A percentile compares a stretch with the other conserved stretches of the same genome.
Conservation (phyloP, 2,113 vertebrate genomes). For the Malaclemys terrapin region DNA sequence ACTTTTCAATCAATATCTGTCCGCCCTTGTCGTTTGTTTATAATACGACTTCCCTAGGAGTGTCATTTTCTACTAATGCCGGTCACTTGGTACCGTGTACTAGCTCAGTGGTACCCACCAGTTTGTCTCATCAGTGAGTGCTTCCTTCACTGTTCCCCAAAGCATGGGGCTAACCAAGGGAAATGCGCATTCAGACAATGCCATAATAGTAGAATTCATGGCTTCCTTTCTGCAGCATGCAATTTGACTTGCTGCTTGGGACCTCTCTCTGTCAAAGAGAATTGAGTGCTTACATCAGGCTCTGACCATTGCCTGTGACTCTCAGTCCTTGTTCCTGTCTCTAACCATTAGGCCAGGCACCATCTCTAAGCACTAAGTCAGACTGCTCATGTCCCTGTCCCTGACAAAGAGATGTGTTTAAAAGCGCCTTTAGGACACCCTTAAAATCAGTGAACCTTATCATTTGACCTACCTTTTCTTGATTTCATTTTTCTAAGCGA, state of each 20-base stretch:
- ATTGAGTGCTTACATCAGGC: background rate
- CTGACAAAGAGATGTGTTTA: background rate
- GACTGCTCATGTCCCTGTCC: background rate
- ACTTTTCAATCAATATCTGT: background rate
- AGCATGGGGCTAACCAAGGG: background rate
- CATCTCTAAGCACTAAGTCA: background rate
- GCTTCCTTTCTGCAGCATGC: too few species aligned
- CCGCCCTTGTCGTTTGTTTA: background rate
- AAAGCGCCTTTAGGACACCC: background rate
- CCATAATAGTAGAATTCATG: background rate
- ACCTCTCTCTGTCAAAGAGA: background rate
- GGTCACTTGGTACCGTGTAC: background rate
- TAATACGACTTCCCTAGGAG: background rate
- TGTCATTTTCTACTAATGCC: background rate
- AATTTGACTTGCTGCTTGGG: rapidly evolving
- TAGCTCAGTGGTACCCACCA: background rate
- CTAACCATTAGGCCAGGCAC: background rate
- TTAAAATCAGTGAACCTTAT: background rate
- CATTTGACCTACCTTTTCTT: background rate
- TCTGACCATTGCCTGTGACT: background rate
- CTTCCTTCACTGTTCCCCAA: background rate
- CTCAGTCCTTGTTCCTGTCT: background rate
- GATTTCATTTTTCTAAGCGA: background rate
- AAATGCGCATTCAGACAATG: background rate
- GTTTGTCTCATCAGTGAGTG: background rate